Evolutionary conservation across 2,113 vertebrate genomes (phyloP).

Genomic region (Argyrosomus japonicus): DNA sequence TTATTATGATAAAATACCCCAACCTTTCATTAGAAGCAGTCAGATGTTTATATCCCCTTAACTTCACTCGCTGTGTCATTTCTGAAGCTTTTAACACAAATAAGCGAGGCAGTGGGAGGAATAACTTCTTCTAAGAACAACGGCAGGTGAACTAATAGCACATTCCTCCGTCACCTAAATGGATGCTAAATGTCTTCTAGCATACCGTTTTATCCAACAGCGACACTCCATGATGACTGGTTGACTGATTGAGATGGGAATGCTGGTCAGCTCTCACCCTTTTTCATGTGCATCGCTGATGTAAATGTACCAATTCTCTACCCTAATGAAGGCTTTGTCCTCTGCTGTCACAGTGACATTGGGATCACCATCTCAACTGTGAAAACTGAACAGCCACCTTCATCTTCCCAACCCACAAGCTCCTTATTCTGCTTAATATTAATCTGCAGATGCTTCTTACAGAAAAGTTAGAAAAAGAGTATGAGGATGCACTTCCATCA

Average conservation of each 20-base stretch:
- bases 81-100: conserved; percentile 10
- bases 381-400: conserved; percentile 45
- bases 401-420: conserved; percentile 19
- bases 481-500: conserved; percentile 50
- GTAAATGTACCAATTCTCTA: conserved; percentile 49
- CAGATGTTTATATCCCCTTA: background rate
- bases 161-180: conserved; percentile 20
- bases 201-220: background rate
- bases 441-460: conserved; percentile 31
- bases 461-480: conserved; percentile 39
- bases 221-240: conserved; percentile 41
- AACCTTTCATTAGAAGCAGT: conserved; percentile 8
- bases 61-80: background rate
- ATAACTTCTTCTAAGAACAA: conserved; percentile 13
- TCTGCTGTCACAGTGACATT: conserved; percentile 76
- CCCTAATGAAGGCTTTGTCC: conserved; percentile 73
- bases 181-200: conserved; percentile 35
- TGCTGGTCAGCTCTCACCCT: conserved; percentile 3
- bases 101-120: background rate
- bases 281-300: conserved; percentile 36
- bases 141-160: background rate
- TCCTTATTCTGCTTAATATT: conserved; percentile 66
- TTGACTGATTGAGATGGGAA: conserved; percentile 55
- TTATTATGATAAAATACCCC: background rate
- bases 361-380: conserved; percentile 46